These are phyloP conservation scores for Leptodactylus fallax DNA, from an alignment of 2,797 vertebrate species.

Conservation along the genomic window DNA sequence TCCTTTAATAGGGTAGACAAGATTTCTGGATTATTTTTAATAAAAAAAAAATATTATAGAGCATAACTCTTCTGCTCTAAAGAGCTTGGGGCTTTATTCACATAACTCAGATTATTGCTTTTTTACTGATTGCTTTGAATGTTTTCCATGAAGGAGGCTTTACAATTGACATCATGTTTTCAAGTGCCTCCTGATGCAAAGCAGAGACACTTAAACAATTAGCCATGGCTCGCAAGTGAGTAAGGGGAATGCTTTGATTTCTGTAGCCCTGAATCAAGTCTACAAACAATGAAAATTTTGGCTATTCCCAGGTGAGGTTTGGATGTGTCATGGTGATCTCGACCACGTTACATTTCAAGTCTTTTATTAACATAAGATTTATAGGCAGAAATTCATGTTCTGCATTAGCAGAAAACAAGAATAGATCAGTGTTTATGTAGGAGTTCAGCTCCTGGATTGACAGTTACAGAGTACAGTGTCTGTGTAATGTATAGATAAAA, in stretches of 20 bases:
- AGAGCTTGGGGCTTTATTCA: background rate
- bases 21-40: background rate
- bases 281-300: conserved; percentile 31
- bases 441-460: background rate
- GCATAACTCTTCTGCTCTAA: background rate
- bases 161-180: conserved; percentile 33
- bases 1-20: background rate
- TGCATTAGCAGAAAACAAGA: conserved; percentile 10
- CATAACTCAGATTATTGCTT: conserved; percentile 13
- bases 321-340: conserved; percentile 22
- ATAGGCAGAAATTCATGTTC: background rate
- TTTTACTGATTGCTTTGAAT: conserved; percentile 13
- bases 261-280: conserved; percentile 15
- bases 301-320: conserved; percentile 7
- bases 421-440: background rate
- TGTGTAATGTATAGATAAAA: background rate
- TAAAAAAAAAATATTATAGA: background rate
- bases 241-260: conserved; percentile 45
- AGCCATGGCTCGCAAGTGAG: conserved; percentile 13
- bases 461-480: background rate
- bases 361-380: background rate
- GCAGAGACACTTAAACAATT: conserved; percentile 36
- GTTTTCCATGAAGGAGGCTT: conserved; percentile 19
- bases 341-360: background rate
- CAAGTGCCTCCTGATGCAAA: conserved; percentile 25